Conservation (phyloP, 1,140 invertebrate species). For the Lasioglossum albipes region DNA sequence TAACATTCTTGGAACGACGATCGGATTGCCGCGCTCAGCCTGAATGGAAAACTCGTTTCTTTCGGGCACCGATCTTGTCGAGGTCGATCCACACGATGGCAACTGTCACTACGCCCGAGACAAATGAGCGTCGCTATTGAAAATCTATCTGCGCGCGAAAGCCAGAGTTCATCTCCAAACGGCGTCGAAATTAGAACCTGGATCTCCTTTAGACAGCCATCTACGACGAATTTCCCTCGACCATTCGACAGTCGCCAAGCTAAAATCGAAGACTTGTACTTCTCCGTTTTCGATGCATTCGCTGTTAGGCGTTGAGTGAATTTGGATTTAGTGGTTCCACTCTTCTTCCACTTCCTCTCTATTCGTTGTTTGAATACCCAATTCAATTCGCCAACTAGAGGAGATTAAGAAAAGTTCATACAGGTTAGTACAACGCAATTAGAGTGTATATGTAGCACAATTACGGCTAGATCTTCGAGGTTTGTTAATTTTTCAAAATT, state of each 20-base stretch:
- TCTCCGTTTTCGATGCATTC: too few relatives aligned
- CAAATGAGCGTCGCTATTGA: constrained; percentile 69
- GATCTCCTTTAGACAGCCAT: neutral
- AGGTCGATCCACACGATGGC: constrained; percentile 6
- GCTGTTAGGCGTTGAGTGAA: too few relatives aligned
- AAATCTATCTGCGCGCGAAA: constrained; percentile 64
- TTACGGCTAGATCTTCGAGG: too few relatives aligned
- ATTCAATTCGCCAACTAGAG: too few relatives aligned
- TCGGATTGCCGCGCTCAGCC: constrained; percentile 10
- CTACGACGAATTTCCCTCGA: neutral
- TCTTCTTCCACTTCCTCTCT: too few relatives aligned
- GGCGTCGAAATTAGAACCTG: neutral
- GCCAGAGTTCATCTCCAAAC: neutral
- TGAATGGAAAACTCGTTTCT: constrained; percentile 65
- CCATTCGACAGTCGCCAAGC: neutral
- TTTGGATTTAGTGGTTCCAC: too few relatives aligned
- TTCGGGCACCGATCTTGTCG: constrained; percentile 6
- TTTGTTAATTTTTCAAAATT: too few relatives aligned
- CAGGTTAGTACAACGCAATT: too few relatives aligned
- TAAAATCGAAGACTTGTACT: too few relatives aligned
- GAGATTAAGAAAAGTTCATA: too few relatives aligned
- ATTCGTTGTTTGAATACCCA: too few relatives aligned
- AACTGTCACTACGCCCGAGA: constrained; percentile 46
- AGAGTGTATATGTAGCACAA: too few relatives aligned
- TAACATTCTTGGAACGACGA: constrained; percentile 40